Percentiles rank a stretch among this genome's conserved stretches.
Conservation (phyloP, 2,113 vertebrate species). For the Athene cunicularia region DNA sequence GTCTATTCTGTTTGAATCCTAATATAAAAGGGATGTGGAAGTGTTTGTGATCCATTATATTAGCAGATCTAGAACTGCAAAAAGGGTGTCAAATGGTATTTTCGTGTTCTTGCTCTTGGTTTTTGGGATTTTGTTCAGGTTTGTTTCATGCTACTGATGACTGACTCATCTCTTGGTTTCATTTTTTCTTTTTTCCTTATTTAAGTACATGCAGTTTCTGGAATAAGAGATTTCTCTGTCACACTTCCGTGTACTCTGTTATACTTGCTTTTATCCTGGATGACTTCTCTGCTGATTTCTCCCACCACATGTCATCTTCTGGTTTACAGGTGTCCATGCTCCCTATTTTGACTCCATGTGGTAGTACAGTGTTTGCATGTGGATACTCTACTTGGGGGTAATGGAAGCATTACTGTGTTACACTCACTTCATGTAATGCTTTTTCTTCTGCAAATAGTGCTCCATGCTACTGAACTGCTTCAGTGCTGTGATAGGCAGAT, state of each 20-base stretch:
- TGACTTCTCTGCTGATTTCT: background rate
- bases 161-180: background rate
- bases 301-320: background rate
- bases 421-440: rapidly evolving
- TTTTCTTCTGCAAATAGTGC: background rate
- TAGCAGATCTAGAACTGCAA: background rate
- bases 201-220: background rate
- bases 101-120: background rate
- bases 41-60: background rate
- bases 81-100: background rate
- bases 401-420: no score
- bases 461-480: background rate
- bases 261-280: background rate
- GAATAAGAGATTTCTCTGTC: background rate
- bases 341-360: rapidly evolving
- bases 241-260: background rate
- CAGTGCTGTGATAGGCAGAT: background rate
- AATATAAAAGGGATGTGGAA: background rate
- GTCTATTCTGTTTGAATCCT: background rate
- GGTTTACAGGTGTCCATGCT: background rate
- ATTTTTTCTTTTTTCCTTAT: background rate
- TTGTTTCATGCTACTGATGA: background rate
- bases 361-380: background rate
- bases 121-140: background rate
- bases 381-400: background rate